Evolutionary conservation across 2,113 vertebrate species (phyloP).

Genomic region (Camelus bactrianus): DNA sequence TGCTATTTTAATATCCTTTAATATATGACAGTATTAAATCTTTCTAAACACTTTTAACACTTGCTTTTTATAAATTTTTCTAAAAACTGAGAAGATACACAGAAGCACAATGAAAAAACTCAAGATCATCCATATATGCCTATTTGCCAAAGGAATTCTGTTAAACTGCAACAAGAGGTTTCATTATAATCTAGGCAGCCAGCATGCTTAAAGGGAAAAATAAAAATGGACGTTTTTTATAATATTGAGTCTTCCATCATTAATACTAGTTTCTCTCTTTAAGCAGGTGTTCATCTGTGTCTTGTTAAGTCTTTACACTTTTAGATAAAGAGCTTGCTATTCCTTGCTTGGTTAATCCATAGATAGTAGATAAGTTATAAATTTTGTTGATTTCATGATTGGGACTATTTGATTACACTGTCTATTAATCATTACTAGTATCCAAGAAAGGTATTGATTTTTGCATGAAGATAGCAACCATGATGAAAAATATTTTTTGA

Average conservation of each 20-base stretch:
- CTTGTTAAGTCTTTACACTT: not conserved
- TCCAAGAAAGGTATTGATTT: too few species aligned
- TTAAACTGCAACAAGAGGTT: not conserved
- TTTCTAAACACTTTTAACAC: not conserved
- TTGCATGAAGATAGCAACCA: too few species aligned
- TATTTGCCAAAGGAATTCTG: not conserved
- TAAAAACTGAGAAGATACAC: not conserved
- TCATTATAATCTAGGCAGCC: not conserved
- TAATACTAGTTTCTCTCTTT: not conserved
- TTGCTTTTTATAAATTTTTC: not conserved
- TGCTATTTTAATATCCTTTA: not conserved
- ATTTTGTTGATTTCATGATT: not conserved
- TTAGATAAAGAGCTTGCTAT: not conserved
- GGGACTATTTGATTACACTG: not conserved
- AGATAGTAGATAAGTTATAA: not conserved
- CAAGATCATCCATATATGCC: not conserved
- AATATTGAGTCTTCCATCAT: not conserved
- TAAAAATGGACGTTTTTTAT: not conserved
- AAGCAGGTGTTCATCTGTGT: too few species aligned
- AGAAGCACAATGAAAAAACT: not conserved
- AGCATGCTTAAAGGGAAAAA: not conserved
- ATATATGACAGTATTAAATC: not conserved
- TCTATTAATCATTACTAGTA: not conserved
- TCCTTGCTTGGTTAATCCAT: not conserved
- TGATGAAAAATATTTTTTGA: too few species aligned